Evolutionary conservation across 2,888 invertebrate genomes (phyloP), one percentile per base, ranked within the genome.

Genomic region (Acanthacorydalis orientalis): DNA sequence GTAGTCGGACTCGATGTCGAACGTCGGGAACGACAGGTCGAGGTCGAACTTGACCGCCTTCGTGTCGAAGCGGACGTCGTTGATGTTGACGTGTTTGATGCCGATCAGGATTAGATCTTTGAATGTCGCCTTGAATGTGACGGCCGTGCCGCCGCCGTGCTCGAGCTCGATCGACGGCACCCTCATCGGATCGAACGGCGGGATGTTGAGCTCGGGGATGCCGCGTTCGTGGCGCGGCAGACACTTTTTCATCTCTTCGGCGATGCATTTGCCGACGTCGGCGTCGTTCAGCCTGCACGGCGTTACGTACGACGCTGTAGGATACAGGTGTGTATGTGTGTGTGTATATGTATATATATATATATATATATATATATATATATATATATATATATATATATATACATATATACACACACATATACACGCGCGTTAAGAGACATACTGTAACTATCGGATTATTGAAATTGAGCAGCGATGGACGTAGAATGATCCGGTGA

Each of bases 51-150:
- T 55, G 6, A 66, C 56, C 38, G 63, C 63, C 42, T 63, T 57
- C 2, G 66, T 60, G 51, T 65, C 60, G 7, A 65, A 60, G 31
- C 64, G 62, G 12, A 61, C 3, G 9, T 52, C 31, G 31, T 49
- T 47, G 3, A 52, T 16, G 37, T 62, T 62, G 53, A 71, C 74
- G 53, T 67, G 64, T 2, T 68, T 60, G 32, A 68, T 67, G 7
- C 74, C 73, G 1, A 64, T 61, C 1, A 74, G 68, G 51, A 63
- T 66, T 1, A 75, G 59, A 46, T 74, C 64, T 46, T 61, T 68
- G 3, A 69, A 72, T 3, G 62, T 57, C 0, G 72, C 73, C 8
- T 57, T 62, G 15, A 73, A 56, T 2, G 63, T 64, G 1, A 61
- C 56, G 11, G 60, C 55, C 12, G 60, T 55, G 7, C 65, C 67